Evolutionary conservation across 1,140 invertebrate genomes (phyloP).

Genomic region (Drosophila saltans): DNA sequence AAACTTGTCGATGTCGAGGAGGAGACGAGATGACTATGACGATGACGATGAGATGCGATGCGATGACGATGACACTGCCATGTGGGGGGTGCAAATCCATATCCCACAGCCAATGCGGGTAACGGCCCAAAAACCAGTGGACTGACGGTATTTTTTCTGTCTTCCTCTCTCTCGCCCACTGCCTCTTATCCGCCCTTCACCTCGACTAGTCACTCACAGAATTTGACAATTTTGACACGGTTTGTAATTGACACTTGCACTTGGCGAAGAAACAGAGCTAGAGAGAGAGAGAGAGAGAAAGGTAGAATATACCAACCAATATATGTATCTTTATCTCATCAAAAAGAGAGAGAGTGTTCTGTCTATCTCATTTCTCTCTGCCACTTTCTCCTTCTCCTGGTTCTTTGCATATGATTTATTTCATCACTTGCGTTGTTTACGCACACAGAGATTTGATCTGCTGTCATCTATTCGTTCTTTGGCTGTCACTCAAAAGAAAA

Average conservation of each 20-base stretch:
- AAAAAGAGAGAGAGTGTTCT: background rate
- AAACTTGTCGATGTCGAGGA: conserved; percentile 69
- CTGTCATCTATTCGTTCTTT: background rate
- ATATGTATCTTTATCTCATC: conserved; percentile 55
- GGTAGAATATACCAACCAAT: background rate
- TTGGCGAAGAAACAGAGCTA: conserved; percentile 53
- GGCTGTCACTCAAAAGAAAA: conserved; percentile 24
- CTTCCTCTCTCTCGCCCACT: conserved; percentile 7
- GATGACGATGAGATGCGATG: conserved; percentile 10
- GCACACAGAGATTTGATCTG: conserved; percentile 37
- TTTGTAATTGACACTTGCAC: conserved; percentile 82
- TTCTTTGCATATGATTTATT: conserved; percentile 71
- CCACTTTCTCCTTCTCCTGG: too few species aligned
- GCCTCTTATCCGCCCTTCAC: too few species aligned
- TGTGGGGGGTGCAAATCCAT: conserved; percentile 60
- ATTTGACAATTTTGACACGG: conserved; percentile 82
- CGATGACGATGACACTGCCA: conserved; percentile 20
- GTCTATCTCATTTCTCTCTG: conserved; percentile 31
- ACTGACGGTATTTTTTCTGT: background rate
- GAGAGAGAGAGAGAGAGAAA: conserved; percentile 13
- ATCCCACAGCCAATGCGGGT: conserved; percentile 33
- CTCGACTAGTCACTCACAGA: conserved; percentile 64
- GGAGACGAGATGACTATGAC: conserved; percentile 27
- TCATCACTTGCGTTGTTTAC: conserved; percentile 68
- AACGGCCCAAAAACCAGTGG: conserved; percentile 13